Conservation (phyloP, 2,888 invertebrate genomes). For the Octodonta nipae region DNA sequence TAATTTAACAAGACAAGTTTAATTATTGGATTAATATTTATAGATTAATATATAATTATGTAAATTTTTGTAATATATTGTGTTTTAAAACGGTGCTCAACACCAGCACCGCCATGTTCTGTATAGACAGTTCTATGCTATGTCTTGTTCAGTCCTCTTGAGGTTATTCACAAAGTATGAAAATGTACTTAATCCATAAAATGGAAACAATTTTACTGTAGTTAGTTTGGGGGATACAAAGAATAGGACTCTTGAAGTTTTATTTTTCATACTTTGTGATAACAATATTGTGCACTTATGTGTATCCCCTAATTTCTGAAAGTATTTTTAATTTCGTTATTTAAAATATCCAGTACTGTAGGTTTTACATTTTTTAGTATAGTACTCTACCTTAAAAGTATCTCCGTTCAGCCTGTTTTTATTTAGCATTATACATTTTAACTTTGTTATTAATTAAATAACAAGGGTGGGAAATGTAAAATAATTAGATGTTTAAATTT, state of each 20-base stretch:
- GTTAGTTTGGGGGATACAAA: slow-evolving; percentile 25
- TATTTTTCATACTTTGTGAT: slow-evolving; percentile 35
- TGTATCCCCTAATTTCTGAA: slow-evolving; percentile 15
- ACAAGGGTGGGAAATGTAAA: slow-evolving; percentile 30
- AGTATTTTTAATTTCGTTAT: neutral
- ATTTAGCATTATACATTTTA: slow-evolving; percentile 16
- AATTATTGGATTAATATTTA: slow-evolving; percentile 31
- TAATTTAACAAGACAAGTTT: slow-evolving; percentile 33
- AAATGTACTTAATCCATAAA: slow-evolving; percentile 26
- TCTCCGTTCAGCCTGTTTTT: slow-evolving; percentile 17
- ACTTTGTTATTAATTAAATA: slow-evolving; percentile 25
- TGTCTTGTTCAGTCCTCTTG: slow-evolving; percentile 26
- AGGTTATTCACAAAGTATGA: slow-evolving; percentile 32
- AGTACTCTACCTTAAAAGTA: slow-evolving; percentile 17
- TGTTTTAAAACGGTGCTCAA: slow-evolving; percentile 16
- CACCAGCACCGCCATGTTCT: slow-evolving; percentile 17
- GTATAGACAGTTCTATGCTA: slow-evolving; percentile 28
- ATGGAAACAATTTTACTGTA: slow-evolving; percentile 20
- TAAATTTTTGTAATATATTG: slow-evolving; percentile 41
- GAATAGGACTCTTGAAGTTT: slow-evolving; percentile 16
- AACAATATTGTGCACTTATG: slow-evolving; percentile 30
- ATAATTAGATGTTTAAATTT: slow-evolving; percentile 35
- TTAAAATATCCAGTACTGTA: slow-evolving; percentile 19
- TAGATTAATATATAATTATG: slow-evolving; percentile 37
- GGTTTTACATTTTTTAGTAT: slow-evolving; percentile 25